phyloP scores from a whole-genome alignment of 1,140 invertebrate genomes.

The Antheraea mylitta region DNA sequence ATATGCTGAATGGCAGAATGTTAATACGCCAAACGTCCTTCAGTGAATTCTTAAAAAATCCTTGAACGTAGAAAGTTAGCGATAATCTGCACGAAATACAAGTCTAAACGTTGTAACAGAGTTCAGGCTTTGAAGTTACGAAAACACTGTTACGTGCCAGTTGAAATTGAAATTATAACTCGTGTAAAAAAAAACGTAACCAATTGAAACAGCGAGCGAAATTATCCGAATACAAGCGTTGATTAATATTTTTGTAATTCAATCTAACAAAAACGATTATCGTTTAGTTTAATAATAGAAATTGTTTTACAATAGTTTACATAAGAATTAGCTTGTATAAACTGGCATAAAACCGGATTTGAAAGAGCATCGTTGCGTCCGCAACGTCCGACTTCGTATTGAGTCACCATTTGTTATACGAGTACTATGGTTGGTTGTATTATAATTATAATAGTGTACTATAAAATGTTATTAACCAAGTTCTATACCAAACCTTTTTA shows the following conservation, averaged over 20 bases:
- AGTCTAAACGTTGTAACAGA: not conserved
- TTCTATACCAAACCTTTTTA: too few species aligned
- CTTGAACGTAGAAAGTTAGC: constrained; percentile 5
- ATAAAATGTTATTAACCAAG: too few species aligned
- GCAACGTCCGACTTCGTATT: constrained; percentile 39
- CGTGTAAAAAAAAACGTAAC: not conserved
- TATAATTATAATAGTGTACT: not conserved
- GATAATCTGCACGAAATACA: not conserved
- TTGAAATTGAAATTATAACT: constrained; percentile 3
- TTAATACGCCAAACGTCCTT: not conserved
- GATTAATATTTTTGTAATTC: not conserved
- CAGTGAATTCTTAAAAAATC: constrained; percentile 2
- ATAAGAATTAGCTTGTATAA: constrained; percentile 34
- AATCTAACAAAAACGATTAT: not conserved
- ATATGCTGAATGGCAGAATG: constrained; percentile 1
- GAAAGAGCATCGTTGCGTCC: constrained; percentile 36
- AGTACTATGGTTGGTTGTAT: not conserved
- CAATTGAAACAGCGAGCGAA: not conserved
- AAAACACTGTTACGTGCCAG: not conserved
- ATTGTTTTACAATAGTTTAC: constrained; percentile 28
- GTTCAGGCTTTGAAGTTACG: not conserved
- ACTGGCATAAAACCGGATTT: constrained; percentile 56
- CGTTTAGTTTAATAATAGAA: constrained; percentile 5
- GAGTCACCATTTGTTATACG: constrained; percentile 34
- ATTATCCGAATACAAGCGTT: not conserved